phyloP scores from a whole-genome alignment of 2,797 vertebrate species.

The Zonotrichia albicollis region DNA sequence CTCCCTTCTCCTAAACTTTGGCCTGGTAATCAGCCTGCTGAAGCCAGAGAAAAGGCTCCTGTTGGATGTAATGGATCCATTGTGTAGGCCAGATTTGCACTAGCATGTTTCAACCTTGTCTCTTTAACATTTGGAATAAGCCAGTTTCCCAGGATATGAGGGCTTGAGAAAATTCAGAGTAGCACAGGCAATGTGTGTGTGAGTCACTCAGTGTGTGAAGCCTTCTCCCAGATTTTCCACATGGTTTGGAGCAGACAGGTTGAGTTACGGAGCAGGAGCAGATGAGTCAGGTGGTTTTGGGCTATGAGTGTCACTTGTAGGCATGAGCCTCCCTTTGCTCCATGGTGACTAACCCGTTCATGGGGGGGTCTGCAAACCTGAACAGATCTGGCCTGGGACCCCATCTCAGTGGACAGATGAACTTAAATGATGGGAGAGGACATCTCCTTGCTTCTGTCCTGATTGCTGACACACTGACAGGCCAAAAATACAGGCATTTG shows the following conservation, averaged over 20 bases:
- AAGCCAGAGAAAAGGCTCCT: background rate
- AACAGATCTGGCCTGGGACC: background rate
- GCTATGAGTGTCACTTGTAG: accelerated
- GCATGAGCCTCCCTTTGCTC: background rate
- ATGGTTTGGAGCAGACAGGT: background rate
- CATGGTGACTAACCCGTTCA: accelerated
- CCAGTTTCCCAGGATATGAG: background rate
- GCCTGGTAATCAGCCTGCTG: background rate
- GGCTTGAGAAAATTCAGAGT: background rate
- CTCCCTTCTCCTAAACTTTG: background rate
- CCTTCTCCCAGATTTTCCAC: background rate
- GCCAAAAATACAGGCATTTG: background rate
- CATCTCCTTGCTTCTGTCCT: background rate
- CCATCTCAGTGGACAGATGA: background rate
- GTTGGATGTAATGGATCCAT: background rate
- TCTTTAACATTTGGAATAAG: background rate
- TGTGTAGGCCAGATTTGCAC: background rate
- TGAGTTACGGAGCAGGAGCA: background rate
- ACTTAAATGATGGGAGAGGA: no score
- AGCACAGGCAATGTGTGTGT: background rate
- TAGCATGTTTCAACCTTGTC: background rate
- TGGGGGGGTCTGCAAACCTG: background rate
- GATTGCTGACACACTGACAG: background rate
- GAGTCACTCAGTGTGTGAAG: background rate
- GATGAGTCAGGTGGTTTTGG: background rate